A percentile compares a stretch with the other conserved stretches of the same genome.
phyloP scores from a whole-genome alignment of 2,113 vertebrate species.

The Brevimyrus niger region DNA sequence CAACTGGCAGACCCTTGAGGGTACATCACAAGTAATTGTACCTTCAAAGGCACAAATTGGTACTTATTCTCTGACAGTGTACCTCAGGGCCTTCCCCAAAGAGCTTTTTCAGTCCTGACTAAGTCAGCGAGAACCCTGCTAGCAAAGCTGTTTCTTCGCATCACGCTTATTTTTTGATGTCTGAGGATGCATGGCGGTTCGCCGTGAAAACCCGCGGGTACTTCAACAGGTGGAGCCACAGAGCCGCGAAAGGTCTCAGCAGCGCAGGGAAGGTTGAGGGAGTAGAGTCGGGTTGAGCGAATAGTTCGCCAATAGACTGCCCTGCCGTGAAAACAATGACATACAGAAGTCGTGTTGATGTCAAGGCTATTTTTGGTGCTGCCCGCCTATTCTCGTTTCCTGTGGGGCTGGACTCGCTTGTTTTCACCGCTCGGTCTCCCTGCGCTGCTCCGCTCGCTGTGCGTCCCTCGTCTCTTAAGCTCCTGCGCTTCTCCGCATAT shows the following conservation, averaged over 20 bases:
- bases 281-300: slow-evolving; percentile 20
- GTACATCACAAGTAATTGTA: not conserved
- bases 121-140: not conserved
- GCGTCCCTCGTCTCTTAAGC: not conserved
- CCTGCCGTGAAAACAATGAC: not conserved
- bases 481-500: not conserved
- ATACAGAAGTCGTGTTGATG: slow-evolving; percentile 17
- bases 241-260: slow-evolving; percentile 16
- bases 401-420: slow-evolving; percentile 3
- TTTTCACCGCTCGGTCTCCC: not conserved
- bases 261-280: slow-evolving; percentile 24
- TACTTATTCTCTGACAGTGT: not conserved
- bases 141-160: not conserved
- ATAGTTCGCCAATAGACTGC: slow-evolving; percentile 6
- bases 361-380: slow-evolving; percentile 19
- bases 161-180: not conserved
- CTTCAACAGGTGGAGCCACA: slow-evolving; percentile 54
- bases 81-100: not conserved
- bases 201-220: not conserved
- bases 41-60: not conserved
- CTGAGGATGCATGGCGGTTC: not conserved
- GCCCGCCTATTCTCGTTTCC: not conserved
- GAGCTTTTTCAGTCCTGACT: not conserved
- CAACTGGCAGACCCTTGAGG: not conserved
- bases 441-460: not conserved